phyloP scores from a whole-genome alignment of 2,113 vertebrate species.

The Hiodon alosoides region DNA sequence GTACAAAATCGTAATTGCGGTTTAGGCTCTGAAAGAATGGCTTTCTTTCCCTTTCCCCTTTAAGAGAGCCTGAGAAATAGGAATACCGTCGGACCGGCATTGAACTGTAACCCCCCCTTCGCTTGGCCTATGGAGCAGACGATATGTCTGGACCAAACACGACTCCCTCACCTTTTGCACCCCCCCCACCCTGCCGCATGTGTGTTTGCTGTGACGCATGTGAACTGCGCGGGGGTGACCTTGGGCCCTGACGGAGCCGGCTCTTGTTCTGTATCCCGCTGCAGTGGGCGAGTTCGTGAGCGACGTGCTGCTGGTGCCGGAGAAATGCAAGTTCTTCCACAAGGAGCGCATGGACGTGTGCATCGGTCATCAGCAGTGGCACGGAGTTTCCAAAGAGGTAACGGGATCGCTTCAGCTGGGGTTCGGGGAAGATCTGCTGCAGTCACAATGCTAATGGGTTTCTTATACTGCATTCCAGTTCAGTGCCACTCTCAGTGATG shows the following conservation, averaged over 20 bases:
- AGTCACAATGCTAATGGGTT: background rate
- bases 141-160: background rate
- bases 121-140: background rate
- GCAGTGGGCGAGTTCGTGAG: conserved; percentile 93
- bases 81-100: background rate
- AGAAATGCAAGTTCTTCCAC: conserved; percentile 95
- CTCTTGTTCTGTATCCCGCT: conserved; percentile 29
- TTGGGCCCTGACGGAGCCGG: background rate
- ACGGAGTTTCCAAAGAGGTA: conserved; percentile 86
- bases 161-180: background rate
- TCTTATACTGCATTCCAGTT: background rate
- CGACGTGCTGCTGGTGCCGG: conserved; percentile 88
- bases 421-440: background rate
- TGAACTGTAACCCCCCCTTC: background rate
- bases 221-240: background rate
- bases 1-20: too few species aligned
- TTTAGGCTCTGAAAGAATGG: too few species aligned
- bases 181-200: background rate
- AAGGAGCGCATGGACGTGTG: conserved; percentile 86
- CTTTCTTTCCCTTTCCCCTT: too few species aligned
- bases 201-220: background rate
- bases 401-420: conserved; percentile 19
- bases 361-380: conserved; percentile 89
- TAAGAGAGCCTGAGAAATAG: too few species aligned
- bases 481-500: too few species aligned